Evolutionary conservation across 2,888 invertebrate species (phyloP), one percentile per base, ranked within the genome.

Genomic region (Anticlea derivata): DNA sequence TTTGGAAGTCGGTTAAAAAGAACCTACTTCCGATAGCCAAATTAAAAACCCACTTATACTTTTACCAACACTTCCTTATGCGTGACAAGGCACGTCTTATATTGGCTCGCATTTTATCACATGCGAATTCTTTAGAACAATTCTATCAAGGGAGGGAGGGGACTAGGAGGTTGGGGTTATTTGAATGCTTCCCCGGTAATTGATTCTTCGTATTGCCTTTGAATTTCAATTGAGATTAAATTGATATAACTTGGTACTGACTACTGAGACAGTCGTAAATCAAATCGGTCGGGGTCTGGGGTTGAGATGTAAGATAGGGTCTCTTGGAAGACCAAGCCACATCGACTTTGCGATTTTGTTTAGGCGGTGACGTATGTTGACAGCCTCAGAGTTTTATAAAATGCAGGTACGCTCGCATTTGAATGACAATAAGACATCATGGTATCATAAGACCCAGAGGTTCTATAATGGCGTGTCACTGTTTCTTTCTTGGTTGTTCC

Each of bases 121-220:
- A 89, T 79, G 83, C 88, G 84, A 82, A 88, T 88, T 88, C 86
- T 84, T 80, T 78, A 79, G 78, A 83, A 88, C 87, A 85, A 83
- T 86, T 87, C 86, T 84, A 86, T 84, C 86, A 80, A 55, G 59
- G 53, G 60, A 68, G 68, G 73, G 59, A 52, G 60, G 68, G 68
- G 73, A 13, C 11, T 8, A 10, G 75, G 60, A 69, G 69, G 75
- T 34, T 31, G 75, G 78, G 70, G 78, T 70, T 74, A 88, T 87
- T 87, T 86, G 86, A 86, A 48, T 48, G 41, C 41, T 41, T 40
- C 44, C 48, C 89, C 44, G 39, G 52, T 48, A 48, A 53, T 53
- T 53, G 52, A 53, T 48, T 44, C 48, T 47, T 44, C 43, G 46
- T 38, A 46, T 48, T 40, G 47, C 56, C 58, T 49, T 49, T 50